These are phyloP conservation scores for Drosophila limbata DNA, from an alignment of 2,888 invertebrate species.

Conservation along the genomic window DNA sequence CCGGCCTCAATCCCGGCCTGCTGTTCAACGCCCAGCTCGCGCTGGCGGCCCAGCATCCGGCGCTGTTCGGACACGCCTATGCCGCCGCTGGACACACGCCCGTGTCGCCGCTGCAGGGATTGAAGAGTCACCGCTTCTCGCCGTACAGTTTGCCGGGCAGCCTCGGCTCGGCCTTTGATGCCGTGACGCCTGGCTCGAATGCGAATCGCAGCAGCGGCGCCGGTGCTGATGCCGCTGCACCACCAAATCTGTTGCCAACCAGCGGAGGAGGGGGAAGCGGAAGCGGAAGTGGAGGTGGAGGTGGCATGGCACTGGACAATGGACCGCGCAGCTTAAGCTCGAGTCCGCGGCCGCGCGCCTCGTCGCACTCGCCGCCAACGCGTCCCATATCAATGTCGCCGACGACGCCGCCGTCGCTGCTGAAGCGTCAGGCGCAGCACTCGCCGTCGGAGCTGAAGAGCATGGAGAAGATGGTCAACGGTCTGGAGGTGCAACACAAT, in stretches of 20 bases:
- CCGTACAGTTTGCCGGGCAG: conserved; percentile 94
- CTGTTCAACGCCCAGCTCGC: conserved; percentile 95
- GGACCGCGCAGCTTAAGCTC: conserved; percentile 85
- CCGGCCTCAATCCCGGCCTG: conserved; percentile 92
- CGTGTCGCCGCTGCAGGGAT: conserved; percentile 89
- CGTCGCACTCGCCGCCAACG: conserved; percentile 85
- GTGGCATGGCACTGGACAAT: conserved; percentile 74
- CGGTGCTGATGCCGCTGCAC: conserved; percentile 57
- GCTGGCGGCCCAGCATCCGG: conserved; percentile 94
- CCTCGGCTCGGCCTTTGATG: conserved; percentile 94
- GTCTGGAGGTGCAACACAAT: conserved; percentile 93
- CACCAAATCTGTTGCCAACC: conserved; percentile 62
- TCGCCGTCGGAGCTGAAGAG: conserved; percentile 93
- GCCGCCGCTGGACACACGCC: conserved; percentile 89
- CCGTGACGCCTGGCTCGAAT: conserved; percentile 91
- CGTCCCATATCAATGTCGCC: conserved; percentile 86
- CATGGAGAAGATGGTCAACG: conserved; percentile 99
- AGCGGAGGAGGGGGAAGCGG: conserved; percentile 56
- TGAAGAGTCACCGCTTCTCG: conserved; percentile 93
- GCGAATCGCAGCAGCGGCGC: conserved; percentile 80
- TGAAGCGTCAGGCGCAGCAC: conserved; percentile 82
- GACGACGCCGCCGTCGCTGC: conserved; percentile 85
- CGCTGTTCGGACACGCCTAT: conserved; percentile 88
- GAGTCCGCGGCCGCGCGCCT: conserved; percentile 84
- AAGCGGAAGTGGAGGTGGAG: conserved; percentile 57